Base-by-base conservation (phyloP, 2,888 invertebrate species). In the Netelia fuscicornis region DNA sequence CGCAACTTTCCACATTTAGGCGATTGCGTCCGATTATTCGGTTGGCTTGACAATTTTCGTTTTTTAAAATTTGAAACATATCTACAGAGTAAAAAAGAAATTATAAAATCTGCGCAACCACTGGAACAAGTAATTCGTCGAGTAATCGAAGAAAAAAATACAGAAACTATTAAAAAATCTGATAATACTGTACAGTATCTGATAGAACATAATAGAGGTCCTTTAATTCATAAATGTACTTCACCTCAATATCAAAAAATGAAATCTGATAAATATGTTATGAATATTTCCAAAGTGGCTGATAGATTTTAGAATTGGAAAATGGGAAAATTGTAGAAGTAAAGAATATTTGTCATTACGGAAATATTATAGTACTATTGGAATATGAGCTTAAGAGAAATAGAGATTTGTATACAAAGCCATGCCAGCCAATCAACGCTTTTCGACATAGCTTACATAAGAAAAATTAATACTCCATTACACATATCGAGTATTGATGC, bases 11-110 rank as follows among this genome's bases (percentile, higher is more conserved):
- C 91, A 37, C 92, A 92, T 83, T 75, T 91, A 25, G 84, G 88
- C 52, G 81, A 88, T 72, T 91, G 91, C 87, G 89, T 86, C 37
- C 25, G 44, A 58, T 87, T 83, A 30, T 30, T 30, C 78, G 91
- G 91, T n/a, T 68, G 71, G 11, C 85, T 92, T 20, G 92, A 92
- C 71, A 86, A 84, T n/a, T 89, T 88, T 78, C 91, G 91, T 64
- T 86, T 89, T 5, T 92, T 92, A 82, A 83, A 87, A 20, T 92
- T 90, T 89, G 91, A 92, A 85, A 92, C 90, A 72, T 88, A 86
- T 56, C 54, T 86, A 42, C 76, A 84, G 75, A 68, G 30, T 30
- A 30, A 30, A 30, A 30, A 30, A 23, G 17, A 20, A n/a, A 17
- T 56, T 56, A 56, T 17, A 56, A 56, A 56, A 56, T 56, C 56